Conservation (phyloP, 2,888 invertebrate species). For the Idaea biselata region DNA sequence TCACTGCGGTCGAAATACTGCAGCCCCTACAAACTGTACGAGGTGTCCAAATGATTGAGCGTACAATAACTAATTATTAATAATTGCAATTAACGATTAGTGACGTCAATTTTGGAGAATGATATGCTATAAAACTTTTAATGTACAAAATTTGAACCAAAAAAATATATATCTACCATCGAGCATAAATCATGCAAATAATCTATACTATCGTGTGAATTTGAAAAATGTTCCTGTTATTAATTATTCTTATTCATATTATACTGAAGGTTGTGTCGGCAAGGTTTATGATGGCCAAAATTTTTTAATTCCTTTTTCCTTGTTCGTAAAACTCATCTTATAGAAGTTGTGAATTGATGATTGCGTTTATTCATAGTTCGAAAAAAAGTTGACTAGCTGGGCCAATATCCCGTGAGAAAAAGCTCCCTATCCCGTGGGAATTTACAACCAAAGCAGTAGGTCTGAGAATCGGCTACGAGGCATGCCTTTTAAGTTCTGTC, state of each 20-base stretch:
- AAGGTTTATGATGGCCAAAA: neutral
- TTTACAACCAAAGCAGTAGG: too few relatives aligned
- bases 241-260: neutral
- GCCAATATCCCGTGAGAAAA: too few relatives aligned
- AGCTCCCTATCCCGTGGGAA: too few relatives aligned
- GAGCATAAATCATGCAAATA: neutral
- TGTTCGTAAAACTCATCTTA: neutral
- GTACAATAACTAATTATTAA: too few relatives aligned
- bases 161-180: neutral
- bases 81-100: neutral
- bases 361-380: too few relatives aligned
- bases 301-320: neutral
- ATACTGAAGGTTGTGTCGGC: neutral
- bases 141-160: neutral
- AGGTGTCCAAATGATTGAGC: too few relatives aligned
- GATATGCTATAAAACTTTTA: neutral
- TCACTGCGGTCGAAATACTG: too few relatives aligned
- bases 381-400: too few relatives aligned
- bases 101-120: neutral
- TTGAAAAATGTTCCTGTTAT: neutral
- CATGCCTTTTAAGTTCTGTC: too few relatives aligned
- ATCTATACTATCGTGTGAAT: neutral
- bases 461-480: too few relatives aligned
- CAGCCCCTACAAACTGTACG: too few relatives aligned
- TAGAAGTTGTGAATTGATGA: too few relatives aligned